These are phyloP conservation scores for Sylvietta virens DNA, from an alignment of 2,113 vertebrate species.

Conservation along the genomic window DNA sequence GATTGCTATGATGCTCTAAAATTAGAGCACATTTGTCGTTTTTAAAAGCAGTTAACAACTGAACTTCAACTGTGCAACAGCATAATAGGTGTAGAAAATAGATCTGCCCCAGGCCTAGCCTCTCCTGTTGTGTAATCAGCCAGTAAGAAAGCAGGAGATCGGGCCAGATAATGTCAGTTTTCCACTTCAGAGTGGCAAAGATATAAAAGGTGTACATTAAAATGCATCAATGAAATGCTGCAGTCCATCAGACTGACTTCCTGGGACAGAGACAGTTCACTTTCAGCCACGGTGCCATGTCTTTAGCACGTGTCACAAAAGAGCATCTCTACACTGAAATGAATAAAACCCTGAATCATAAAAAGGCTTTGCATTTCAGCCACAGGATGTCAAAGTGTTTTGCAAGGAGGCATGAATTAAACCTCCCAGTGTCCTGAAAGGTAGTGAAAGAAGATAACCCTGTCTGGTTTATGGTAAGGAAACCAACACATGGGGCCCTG, in stretches of 20 bases:
- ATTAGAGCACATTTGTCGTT: constrained; percentile 70
- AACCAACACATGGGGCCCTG: background rate
- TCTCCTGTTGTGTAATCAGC: constrained; percentile 36
- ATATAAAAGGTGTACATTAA: constrained; percentile 27
- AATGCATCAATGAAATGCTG: constrained; percentile 7
- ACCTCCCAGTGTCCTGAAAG: background rate
- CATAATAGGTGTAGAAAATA: constrained; percentile 47
- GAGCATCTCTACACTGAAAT: background rate
- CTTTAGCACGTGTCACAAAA: background rate
- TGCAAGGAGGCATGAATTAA: constrained; percentile 39
- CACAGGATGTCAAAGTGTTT: constrained; percentile 2
- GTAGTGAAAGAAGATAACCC: constrained; percentile 37
- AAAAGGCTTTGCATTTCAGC: background rate
- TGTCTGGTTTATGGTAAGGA: constrained; percentile 5
- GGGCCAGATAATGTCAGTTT: constrained; percentile 43
- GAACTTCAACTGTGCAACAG: constrained; percentile 27
- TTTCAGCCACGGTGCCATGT: background rate
- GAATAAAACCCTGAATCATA: background rate
- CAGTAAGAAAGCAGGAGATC: constrained; percentile 16
- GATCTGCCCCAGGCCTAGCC: constrained; percentile 43
- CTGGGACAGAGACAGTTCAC: background rate
- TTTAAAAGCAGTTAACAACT: constrained; percentile 57
- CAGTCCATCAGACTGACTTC: background rate
- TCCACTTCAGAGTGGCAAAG: background rate
- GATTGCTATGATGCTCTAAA: constrained; percentile 66